A percentile compares a stretch with the other conserved stretches of the same genome.
These are phyloP conservation scores for Odontomyia ornata DNA, from an alignment of 2,888 invertebrate species.

Conservation along the genomic window DNA sequence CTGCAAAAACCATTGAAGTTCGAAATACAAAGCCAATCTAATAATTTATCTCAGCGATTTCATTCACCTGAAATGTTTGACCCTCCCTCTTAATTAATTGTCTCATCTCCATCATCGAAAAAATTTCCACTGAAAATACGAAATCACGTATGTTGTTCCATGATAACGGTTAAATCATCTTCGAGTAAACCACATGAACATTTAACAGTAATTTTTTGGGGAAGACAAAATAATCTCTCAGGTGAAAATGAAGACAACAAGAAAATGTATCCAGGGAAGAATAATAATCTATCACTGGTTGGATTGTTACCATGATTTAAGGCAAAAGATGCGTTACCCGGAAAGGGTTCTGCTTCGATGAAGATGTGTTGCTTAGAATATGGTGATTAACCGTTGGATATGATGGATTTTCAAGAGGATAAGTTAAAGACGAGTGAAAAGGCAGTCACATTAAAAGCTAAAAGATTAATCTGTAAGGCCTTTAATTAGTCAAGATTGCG, in stretches of 20 bases:
- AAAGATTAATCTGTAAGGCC: too few species aligned
- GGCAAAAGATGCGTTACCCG: background rate
- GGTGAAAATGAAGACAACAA: background rate
- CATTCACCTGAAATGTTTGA: slow-evolving; percentile 16
- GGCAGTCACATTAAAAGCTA: too few species aligned
- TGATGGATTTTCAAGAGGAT: background rate
- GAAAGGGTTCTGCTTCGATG: slow-evolving; percentile 13
- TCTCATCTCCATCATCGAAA: background rate
- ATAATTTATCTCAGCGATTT: background rate
- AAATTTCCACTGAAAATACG: background rate
- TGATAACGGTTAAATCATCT: slow-evolving; percentile 31
- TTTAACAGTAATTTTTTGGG: slow-evolving; percentile 40
- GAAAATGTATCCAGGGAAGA: background rate
- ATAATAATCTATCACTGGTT: slow-evolving; percentile 5
- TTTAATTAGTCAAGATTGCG: too few species aligned
- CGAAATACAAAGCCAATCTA: background rate
- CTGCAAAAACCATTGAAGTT: slow-evolving; percentile 1
- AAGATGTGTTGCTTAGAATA: background rate
- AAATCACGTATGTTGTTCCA: background rate
- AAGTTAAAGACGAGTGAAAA: too few species aligned
- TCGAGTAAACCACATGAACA: slow-evolving; percentile 37
- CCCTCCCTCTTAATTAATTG: background rate
- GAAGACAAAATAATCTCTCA: slow-evolving; percentile 23
- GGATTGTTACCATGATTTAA: background rate
- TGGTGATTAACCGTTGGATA: background rate